These are phyloP conservation scores for Harpagifer antarcticus DNA, from an alignment of 2,797 vertebrate genomes.

Conservation along the genomic window DNA sequence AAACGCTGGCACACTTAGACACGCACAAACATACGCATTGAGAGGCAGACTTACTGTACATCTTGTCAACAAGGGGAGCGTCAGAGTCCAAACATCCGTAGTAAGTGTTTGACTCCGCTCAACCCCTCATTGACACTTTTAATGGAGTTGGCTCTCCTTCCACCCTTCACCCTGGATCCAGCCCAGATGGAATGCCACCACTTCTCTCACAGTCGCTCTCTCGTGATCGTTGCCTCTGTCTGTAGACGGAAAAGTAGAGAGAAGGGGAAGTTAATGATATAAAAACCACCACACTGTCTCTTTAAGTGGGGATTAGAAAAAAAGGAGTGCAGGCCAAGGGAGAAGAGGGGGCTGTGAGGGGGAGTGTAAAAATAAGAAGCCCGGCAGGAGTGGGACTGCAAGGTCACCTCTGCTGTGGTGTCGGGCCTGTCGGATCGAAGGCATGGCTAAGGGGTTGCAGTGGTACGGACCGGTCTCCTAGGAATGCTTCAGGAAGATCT, in stretches of 20 bases:
- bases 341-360: slow-evolving; percentile 68
- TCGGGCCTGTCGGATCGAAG: slow-evolving; percentile 82
- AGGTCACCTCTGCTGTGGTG: slow-evolving; percentile 88
- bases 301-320: slow-evolving; percentile 81
- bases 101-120: slow-evolving; percentile 82
- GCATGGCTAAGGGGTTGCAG: slow-evolving; percentile 83
- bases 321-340: slow-evolving; percentile 70
- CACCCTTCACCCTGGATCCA: slow-evolving; percentile 67
- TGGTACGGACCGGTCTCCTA: slow-evolving; percentile 84
- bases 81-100: slow-evolving; percentile 78
- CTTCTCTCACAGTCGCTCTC: slow-evolving; percentile 28
- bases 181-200: slow-evolving; percentile 59
- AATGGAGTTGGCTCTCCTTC: slow-evolving; percentile 69
- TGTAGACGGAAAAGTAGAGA: slow-evolving; percentile 46
- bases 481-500: slow-evolving; percentile 87
- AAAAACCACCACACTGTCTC: slow-evolving; percentile 73
- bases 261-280: slow-evolving; percentile 67
- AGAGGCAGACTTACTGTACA: slow-evolving; percentile 40
- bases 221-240: slow-evolving; percentile 37
- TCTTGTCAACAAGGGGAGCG: slow-evolving; percentile 67
- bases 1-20: slow-evolving; percentile 51
- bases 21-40: slow-evolving; percentile 10
- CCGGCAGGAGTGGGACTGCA: slow-evolving; percentile 82
- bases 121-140: slow-evolving; percentile 74
- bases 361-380: slow-evolving; percentile 87